phyloP scores from a whole-genome alignment of 2,888 invertebrate genomes.

The Sarcophaga carnaria region DNA sequence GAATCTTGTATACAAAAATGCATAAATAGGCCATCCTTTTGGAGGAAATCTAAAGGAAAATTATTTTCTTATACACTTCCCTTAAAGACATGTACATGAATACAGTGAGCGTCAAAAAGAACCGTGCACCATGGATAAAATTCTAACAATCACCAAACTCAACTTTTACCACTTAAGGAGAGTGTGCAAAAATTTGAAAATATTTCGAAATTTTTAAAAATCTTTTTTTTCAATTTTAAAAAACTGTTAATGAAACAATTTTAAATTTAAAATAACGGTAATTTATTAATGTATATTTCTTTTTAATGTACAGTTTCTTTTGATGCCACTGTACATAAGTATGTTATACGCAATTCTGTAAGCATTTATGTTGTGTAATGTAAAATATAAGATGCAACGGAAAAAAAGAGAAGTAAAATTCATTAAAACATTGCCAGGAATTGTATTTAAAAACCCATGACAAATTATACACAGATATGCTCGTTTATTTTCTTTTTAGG shows the following conservation, averaged over 20 bases:
- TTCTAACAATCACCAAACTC: too few species aligned
- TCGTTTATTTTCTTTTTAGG: slow-evolving; percentile 30
- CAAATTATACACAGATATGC: slow-evolving; percentile 48
- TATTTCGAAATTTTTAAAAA: too few species aligned
- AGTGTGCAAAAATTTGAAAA: too few species aligned
- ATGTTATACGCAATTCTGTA: too few species aligned
- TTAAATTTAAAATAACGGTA: not conserved
- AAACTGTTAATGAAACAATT: not conserved
- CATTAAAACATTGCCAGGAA: slow-evolving; percentile 12
- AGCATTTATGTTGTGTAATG: too few species aligned
- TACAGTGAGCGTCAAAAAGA: too few species aligned
- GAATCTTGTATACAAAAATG: not conserved
- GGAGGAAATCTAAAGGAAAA: slow-evolving; percentile 18
- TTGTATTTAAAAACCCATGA: slow-evolving; percentile 25
- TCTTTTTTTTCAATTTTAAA: too few species aligned
- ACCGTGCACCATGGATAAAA: too few species aligned
- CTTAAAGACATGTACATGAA: not conserved
- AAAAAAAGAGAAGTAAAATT: not conserved
- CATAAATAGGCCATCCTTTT: not conserved
- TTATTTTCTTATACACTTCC: slow-evolving; percentile 1
- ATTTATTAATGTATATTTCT: too few species aligned
- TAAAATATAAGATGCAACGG: not conserved
- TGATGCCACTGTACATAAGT: too few species aligned
- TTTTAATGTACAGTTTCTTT: too few species aligned
- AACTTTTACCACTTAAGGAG: too few species aligned